A percentile compares a stretch with the other conserved stretches of the same genome.
Evolutionary conservation across 2,888 invertebrate species (phyloP).

Genomic region (Drosophila paranaensis): DNA sequence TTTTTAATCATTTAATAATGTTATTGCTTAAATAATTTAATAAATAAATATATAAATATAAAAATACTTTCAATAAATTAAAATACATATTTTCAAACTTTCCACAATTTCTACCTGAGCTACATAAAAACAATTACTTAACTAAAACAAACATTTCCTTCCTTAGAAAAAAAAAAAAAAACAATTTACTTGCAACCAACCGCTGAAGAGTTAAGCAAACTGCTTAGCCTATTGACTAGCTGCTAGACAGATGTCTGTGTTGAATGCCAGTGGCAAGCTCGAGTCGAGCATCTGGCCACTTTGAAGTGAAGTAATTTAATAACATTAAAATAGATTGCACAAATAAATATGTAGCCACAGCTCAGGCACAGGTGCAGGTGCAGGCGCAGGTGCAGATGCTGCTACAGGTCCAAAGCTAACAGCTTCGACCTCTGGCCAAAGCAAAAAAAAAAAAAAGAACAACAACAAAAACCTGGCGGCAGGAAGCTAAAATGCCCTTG

Average conservation of each 20-base stretch:
- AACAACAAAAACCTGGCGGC: background rate
- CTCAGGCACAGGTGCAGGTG: background rate
- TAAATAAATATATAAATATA: too few relatives aligned
- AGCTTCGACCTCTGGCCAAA: background rate
- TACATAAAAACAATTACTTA: background rate
- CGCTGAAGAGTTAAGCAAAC: constrained; percentile 5
- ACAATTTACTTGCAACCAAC: constrained; percentile 3
- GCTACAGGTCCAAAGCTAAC: constrained; percentile 1
- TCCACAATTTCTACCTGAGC: background rate
- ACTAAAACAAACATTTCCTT: background rate
- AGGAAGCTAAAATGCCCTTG: constrained; percentile 60
- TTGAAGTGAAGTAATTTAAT: constrained; percentile 43
- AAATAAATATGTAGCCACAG: constrained; percentile 48
- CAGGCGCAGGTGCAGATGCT: constrained; percentile 1
- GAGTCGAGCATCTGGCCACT: background rate
- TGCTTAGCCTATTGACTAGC: constrained; percentile 8
- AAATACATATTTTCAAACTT: background rate
- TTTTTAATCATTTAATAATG: too few relatives aligned
- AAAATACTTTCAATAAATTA: background rate
- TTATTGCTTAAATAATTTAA: too few relatives aligned
- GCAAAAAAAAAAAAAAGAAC: constrained; percentile 10
- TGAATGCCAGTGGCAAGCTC: background rate
- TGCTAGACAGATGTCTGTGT: background rate
- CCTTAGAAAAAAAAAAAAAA: background rate
- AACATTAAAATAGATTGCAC: constrained; percentile 48